Evolutionary conservation across 1,140 invertebrate genomes (phyloP).

Genomic region (Drosophila trapezifrons): DNA sequence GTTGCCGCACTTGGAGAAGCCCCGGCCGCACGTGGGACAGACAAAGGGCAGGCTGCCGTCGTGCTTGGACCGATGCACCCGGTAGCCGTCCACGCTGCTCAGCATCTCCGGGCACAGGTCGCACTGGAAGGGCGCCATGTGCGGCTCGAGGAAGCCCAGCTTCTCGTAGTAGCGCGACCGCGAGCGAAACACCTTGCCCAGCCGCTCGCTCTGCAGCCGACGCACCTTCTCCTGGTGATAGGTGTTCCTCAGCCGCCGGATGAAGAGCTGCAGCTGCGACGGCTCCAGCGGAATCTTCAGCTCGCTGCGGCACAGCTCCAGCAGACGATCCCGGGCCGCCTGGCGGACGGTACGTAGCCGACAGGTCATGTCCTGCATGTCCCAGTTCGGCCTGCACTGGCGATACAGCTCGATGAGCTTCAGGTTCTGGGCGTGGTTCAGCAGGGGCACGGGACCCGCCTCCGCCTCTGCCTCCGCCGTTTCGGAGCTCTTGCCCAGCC

Average conservation of each 20-base stretch:
- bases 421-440: slow-evolving; percentile 27
- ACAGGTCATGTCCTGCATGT: slow-evolving; percentile 47
- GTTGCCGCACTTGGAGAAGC: slow-evolving; percentile 48
- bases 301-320: slow-evolving; percentile 40
- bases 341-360: slow-evolving; percentile 32
- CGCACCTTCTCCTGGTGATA: slow-evolving; percentile 36
- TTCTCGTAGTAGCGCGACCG: slow-evolving; percentile 29
- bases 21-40: slow-evolving; percentile 49
- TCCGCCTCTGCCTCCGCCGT: neutral
- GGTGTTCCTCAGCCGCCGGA: slow-evolving; percentile 17
- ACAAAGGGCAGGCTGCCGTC: slow-evolving; percentile 49
- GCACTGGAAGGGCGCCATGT: slow-evolving; percentile 53
- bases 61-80: slow-evolving; percentile 50
- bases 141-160: slow-evolving; percentile 35
- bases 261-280: slow-evolving; percentile 20
- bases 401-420: slow-evolving; percentile 47
- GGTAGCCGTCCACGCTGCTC: slow-evolving; percentile 39
- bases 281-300: slow-evolving; percentile 23
- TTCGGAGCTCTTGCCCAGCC: neutral
- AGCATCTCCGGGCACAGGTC: slow-evolving; percentile 40
- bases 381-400: slow-evolving; percentile 29
- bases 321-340: slow-evolving; percentile 29
- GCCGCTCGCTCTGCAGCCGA: slow-evolving; percentile 11
- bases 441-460: slow-evolving; percentile 9
- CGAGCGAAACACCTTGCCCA: neutral